These are phyloP conservation scores for Campoletis sonorensis DNA, from an alignment of 1,140 invertebrate genomes.

Conservation along the genomic window DNA sequence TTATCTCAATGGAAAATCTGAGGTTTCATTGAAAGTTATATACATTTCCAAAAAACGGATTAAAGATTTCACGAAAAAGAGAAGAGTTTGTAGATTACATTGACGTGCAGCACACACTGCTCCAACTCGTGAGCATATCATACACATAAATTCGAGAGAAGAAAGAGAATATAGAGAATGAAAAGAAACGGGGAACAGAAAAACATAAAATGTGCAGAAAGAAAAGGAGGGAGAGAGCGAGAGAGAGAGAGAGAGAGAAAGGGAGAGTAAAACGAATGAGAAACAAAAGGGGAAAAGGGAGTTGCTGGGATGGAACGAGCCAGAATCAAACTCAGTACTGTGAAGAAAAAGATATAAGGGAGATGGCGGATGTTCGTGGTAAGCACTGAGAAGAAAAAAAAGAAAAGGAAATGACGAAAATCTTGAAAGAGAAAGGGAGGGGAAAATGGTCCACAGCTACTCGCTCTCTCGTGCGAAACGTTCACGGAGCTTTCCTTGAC, in stretches of 20 bases:
- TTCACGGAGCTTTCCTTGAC: constrained; percentile 61
- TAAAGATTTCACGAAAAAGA: not conserved
- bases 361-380: constrained; percentile 1
- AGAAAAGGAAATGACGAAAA: constrained; percentile 34
- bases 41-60: no score
- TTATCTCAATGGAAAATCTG: not conserved
- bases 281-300: constrained; percentile 6
- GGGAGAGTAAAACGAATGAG: constrained; percentile 41
- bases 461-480: constrained; percentile 40
- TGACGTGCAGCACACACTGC: not conserved
- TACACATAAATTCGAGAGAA: constrained; percentile 1
- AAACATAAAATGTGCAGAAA: constrained; percentile 25
- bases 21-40: constrained; percentile 9
- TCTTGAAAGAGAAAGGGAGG: constrained; percentile 13
- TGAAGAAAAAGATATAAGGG: constrained; percentile 11
- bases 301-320: not conserved
- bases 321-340: constrained; percentile 13
- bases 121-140: constrained; percentile 6
- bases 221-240: no score
- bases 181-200: constrained; percentile 37
- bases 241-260: no score
- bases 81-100: not conserved
- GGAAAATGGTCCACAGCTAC: constrained; percentile 31
- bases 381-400: not conserved
- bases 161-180: constrained; percentile 19